These are phyloP conservation scores for Ptychochromis oligacanthus DNA, from an alignment of 2,113 vertebrate species.

Conservation along the genomic window DNA sequence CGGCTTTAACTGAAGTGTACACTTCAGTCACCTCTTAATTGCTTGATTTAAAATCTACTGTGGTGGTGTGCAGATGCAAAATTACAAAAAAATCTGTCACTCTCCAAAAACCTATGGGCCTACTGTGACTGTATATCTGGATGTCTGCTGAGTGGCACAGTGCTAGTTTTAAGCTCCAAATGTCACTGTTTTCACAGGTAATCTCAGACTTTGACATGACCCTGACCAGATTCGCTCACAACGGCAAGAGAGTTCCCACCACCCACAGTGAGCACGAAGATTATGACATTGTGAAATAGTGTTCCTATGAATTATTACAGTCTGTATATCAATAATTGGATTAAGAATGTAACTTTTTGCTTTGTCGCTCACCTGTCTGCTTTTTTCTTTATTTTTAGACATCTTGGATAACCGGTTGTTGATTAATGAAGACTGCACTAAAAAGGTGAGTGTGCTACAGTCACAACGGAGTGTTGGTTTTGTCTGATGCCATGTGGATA, in stretches of 20 bases:
- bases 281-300: neutral
- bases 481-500: neutral
- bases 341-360: neutral
- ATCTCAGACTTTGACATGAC: slow-evolving; percentile 95
- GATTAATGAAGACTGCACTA: slow-evolving; percentile 84
- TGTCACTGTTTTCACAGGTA: slow-evolving; percentile 74
- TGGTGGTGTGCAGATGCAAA: neutral
- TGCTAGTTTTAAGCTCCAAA: neutral
- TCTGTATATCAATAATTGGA: neutral
- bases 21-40: neutral
- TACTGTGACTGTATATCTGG: neutral
- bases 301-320: neutral
- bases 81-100: too few species aligned
- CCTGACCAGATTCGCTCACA: slow-evolving; percentile 85
- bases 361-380: neutral
- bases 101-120: neutral
- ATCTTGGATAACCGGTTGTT: slow-evolving; percentile 85
- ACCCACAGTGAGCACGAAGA: slow-evolving; percentile 86
- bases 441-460: slow-evolving; percentile 73
- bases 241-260: slow-evolving; percentile 85
- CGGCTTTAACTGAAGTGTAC: too few species aligned
- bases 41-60: neutral
- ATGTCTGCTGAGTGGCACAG: neutral
- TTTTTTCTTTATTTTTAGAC: slow-evolving; percentile 68
- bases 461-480: neutral